Percentiles rank a stretch among this genome's conserved stretches.
Evolutionary conservation across 2,888 invertebrate species (phyloP).

Genomic region (Penaeus monodon): DNA sequence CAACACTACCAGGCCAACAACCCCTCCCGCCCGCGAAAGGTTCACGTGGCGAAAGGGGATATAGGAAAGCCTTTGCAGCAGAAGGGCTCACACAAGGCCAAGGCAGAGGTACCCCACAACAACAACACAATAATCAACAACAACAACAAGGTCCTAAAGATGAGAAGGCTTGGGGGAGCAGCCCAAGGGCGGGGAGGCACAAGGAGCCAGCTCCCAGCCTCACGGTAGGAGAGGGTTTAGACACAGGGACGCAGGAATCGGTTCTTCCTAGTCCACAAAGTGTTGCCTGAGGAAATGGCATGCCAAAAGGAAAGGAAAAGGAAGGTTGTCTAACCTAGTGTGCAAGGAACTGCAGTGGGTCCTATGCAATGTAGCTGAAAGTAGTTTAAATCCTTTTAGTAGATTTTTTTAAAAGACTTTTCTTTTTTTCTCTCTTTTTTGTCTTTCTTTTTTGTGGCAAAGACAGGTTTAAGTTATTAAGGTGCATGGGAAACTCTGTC

Average conservation of each 20-base stretch:
- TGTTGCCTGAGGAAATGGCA: too few relatives aligned
- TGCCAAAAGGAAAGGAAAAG: neutral
- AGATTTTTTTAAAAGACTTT: conserved; percentile 42
- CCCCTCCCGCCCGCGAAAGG: conserved; percentile 21
- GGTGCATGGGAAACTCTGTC: conserved; percentile 42
- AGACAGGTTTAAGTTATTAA: conserved; percentile 6
- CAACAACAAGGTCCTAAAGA: conserved; percentile 50
- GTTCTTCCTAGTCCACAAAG: neutral
- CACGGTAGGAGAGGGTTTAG: conserved; percentile 22
- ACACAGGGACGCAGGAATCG: neutral
- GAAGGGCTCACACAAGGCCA: neutral
- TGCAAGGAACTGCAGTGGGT: conserved; percentile 47
- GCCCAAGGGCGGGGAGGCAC: conserved; percentile 4
- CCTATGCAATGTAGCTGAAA: conserved; percentile 40
- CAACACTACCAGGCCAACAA: conserved; percentile 1
- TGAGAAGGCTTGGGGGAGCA: conserved; percentile 23
- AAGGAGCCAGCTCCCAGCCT: conserved; percentile 28
- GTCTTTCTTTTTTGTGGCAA: neutral
- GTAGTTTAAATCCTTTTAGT: conserved; percentile 36
- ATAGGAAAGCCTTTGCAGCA: neutral
- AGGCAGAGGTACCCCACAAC: conserved; percentile 31
- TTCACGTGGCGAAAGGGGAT: conserved; percentile 16
- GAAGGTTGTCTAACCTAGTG: conserved; percentile 12
- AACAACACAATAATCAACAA: conserved; percentile 48
- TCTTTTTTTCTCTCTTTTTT: neutral